Percentiles rank a stretch among this genome's conserved stretches.
Evolutionary conservation across 64 coral and sea anemone genomes (phyloP).

Genomic region (Stichodactyla mertensii): DNA sequence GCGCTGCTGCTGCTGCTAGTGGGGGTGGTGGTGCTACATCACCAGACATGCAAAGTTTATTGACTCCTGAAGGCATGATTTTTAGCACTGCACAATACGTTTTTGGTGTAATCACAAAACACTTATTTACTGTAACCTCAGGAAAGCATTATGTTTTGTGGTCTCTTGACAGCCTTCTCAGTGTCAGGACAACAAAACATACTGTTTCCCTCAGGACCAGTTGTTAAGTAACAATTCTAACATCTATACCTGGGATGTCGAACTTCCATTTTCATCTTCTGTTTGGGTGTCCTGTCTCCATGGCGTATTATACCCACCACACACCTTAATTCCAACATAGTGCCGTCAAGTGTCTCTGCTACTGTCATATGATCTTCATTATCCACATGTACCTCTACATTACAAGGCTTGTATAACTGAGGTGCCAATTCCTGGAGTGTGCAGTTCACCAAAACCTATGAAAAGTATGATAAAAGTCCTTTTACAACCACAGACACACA

Average conservation of each 20-base stretch:
- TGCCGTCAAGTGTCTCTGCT: slow-evolving; percentile 46
- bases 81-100: no score
- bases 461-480: no score
- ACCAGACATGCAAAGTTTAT: no score
- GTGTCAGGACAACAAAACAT: no score
- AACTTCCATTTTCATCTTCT: slow-evolving; percentile 98
- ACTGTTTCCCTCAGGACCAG: no score
- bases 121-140: no score
- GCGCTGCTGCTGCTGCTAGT: not conserved
- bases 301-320: slow-evolving; percentile 89
- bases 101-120: no score
- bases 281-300: slow-evolving; percentile 97
- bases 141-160: no score
- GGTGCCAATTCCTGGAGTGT: slow-evolving; percentile 77
- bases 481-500: no score
- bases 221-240: not conserved
- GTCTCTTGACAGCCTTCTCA: no score
- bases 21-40: not conserved
- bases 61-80: no score
- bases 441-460: slow-evolving; percentile 57
- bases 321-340: slow-evolving; percentile 83
- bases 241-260: slow-evolving; percentile 76
- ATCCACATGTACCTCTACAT: slow-evolving; percentile 23
- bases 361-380: slow-evolving; percentile 42
- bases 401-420: slow-evolving; percentile 74